Percentiles rank a stretch among this genome's conserved stretches.
Evolutionary conservation across 2,113 vertebrate genomes (phyloP).

Genomic region (Motacilla tschutschensis): DNA sequence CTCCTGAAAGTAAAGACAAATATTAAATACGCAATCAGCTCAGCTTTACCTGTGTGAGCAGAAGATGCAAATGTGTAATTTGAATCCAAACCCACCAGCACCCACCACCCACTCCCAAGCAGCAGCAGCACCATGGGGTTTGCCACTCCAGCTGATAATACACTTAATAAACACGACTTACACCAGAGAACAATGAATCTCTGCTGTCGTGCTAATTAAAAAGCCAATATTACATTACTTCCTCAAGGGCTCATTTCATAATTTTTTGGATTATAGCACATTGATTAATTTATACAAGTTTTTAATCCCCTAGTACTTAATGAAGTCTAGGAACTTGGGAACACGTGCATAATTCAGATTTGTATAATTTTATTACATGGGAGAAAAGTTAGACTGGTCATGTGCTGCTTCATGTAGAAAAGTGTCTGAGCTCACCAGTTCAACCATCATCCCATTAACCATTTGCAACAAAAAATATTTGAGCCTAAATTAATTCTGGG

Average conservation of each 20-base stretch:
- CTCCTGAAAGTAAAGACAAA: background rate
- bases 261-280: constrained; percentile 80
- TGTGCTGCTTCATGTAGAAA: constrained; percentile 38
- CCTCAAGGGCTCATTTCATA: constrained; percentile 78
- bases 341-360: constrained; percentile 71
- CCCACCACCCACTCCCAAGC: background rate
- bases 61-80: background rate
- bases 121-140: background rate
- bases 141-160: constrained; percentile 40
- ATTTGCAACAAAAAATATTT: constrained; percentile 24
- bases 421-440: constrained; percentile 20
- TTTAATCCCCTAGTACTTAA: constrained; percentile 80
- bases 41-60: background rate
- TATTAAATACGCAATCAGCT: background rate
- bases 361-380: constrained; percentile 72
- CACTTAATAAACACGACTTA: constrained; percentile 70
- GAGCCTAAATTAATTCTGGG: constrained; percentile 41
- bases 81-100: background rate
- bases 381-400: constrained; percentile 57
- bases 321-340: constrained; percentile 76
- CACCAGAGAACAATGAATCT: constrained; percentile 68
- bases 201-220: constrained; percentile 78
- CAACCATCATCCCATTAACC: constrained; percentile 47
- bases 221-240: constrained; percentile 75
- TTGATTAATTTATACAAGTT: constrained; percentile 84